Evolutionary conservation across 2,797 vertebrate species (phyloP).

Genomic region (Tenualosa ilisha): DNA sequence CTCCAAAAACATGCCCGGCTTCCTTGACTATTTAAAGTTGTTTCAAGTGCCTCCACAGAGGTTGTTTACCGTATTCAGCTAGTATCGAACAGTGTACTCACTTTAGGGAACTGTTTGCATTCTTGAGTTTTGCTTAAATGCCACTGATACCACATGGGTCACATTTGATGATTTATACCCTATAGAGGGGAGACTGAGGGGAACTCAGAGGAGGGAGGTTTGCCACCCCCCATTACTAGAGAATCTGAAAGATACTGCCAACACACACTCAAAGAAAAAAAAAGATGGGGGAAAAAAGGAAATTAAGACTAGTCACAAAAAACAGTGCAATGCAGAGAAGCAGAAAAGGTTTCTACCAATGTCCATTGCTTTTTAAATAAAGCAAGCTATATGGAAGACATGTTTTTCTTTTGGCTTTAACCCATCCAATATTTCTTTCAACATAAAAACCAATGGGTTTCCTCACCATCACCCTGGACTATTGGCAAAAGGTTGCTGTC

Average conservation of each 20-base stretch:
- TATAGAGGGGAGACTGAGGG: not conserved
- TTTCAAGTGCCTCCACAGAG: slow-evolving; percentile 31
- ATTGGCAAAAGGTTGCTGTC: slow-evolving; percentile 99
- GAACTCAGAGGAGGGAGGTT: not conserved
- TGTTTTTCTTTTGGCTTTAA: slow-evolving; percentile 55
- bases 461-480: slow-evolving; percentile 99
- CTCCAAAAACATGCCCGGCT: slow-evolving; percentile 5
- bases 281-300: not conserved
- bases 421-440: slow-evolving; percentile 69
- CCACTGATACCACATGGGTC: not conserved
- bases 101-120: slow-evolving; percentile 33
- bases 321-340: not conserved
- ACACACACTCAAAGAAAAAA: not conserved
- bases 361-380: slow-evolving; percentile 51
- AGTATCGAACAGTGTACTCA: slow-evolving; percentile 33
- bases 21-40: not conserved
- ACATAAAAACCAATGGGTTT: slow-evolving; percentile 92
- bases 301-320: not conserved
- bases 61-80: slow-evolving; percentile 19
- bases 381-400: slow-evolving; percentile 53
- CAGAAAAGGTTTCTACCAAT: slow-evolving; percentile 25
- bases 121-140: slow-evolving; percentile 29
- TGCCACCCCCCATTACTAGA: not conserved
- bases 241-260: slow-evolving; percentile 14
- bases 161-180: slow-evolving; percentile 9